phyloP scores from a whole-genome alignment of 2,797 vertebrate species.

The Danio kyathit region DNA sequence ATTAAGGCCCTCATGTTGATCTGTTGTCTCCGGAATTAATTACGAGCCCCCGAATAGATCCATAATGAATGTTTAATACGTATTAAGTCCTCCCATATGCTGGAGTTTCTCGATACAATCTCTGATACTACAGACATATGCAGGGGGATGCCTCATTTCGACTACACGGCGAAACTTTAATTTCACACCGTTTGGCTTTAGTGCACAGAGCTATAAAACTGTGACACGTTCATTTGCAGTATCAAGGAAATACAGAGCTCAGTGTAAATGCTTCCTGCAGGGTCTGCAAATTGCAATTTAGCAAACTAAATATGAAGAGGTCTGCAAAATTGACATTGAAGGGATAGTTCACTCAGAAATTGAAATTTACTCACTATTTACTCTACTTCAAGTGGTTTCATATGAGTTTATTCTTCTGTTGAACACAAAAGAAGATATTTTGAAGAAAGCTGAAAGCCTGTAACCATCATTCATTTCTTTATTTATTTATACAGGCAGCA shows the following conservation, averaged over 20 bases:
- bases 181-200: constrained; percentile 5
- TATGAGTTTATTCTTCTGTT: too few relatives aligned
- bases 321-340: not conserved
- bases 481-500: too few relatives aligned
- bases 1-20: not conserved
- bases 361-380: too few relatives aligned
- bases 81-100: not conserved
- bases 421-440: too few relatives aligned
- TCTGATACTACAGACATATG: not conserved
- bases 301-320: not conserved
- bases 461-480: too few relatives aligned
- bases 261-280: not conserved
- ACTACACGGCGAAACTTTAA: not conserved
- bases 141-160: constrained; percentile 4
- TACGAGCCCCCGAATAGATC: not conserved
- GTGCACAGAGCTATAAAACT: not conserved
- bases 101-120: constrained; percentile 3
- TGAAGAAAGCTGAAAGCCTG: too few relatives aligned
- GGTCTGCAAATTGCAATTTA: not conserved
- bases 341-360: too few relatives aligned
- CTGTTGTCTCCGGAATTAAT: constrained; percentile 30
- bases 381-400: too few relatives aligned
- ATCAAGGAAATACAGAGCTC: not conserved
- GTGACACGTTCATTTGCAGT: not conserved
- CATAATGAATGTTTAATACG: constrained; percentile 3